Evolutionary conservation across 2,797 vertebrate species (phyloP).

Genomic region (Lacerta bilineata): DNA sequence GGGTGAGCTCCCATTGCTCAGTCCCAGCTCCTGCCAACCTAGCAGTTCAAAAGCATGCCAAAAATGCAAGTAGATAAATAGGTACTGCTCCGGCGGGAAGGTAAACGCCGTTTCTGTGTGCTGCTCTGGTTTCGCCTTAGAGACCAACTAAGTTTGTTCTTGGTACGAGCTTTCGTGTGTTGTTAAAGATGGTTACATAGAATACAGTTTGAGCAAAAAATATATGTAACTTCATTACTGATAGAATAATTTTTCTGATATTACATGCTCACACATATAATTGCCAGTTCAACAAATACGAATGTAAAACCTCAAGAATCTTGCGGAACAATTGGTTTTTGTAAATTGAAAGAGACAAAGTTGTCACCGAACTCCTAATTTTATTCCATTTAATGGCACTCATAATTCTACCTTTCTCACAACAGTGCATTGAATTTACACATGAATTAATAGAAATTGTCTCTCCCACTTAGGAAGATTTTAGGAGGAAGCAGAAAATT

Average conservation of each 20-base stretch:
- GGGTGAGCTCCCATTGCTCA: too few species aligned
- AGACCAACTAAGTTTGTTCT: too few species aligned
- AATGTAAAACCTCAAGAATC: neutral
- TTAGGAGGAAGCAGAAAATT: slow-evolving; percentile 31
- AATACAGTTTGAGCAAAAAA: neutral
- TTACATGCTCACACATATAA: neutral
- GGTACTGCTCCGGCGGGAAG: too few species aligned
- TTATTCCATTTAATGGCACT: slow-evolving; percentile 62
- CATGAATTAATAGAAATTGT: slow-evolving; percentile 57
- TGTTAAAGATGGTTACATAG: neutral
- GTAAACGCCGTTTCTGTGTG: fast-evolving
- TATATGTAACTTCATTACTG: neutral
- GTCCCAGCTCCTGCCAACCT: too few species aligned
- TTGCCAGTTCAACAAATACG: neutral
- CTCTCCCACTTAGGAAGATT: slow-evolving; percentile 35
- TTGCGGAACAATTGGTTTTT: slow-evolving; percentile 50
- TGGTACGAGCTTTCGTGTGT: too few species aligned
- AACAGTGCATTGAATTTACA: slow-evolving; percentile 65
- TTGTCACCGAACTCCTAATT: slow-evolving; percentile 65
- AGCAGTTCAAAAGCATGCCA: too few species aligned
- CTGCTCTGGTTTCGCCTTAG: too few species aligned
- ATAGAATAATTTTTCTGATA: neutral
- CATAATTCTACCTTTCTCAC: slow-evolving; percentile 68
- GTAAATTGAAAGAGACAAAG: slow-evolving; percentile 50
- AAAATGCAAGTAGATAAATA: too few species aligned